phyloP scores from a whole-genome alignment of 2,888 invertebrate genomes.

The Cataglyphis cursor region DNA sequence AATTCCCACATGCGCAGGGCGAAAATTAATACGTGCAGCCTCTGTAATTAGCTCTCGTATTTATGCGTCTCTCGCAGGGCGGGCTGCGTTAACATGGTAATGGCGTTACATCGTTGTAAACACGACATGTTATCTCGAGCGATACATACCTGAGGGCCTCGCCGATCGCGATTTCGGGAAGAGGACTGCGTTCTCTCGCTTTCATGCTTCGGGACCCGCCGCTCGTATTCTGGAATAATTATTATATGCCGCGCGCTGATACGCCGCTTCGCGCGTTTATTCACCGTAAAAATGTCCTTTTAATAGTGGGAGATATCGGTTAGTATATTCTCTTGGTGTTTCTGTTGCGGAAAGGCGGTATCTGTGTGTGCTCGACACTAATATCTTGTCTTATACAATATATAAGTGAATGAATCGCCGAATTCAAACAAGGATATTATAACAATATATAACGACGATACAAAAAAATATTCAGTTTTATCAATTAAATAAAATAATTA shows the following conservation, averaged over 20 bases:
- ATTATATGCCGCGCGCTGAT: slow-evolving; percentile 26
- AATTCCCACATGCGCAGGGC: slow-evolving; percentile 61
- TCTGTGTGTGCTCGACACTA: slow-evolving; percentile 1
- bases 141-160: slow-evolving; percentile 46
- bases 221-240: slow-evolving; percentile 56
- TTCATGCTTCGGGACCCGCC: not conserved
- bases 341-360: slow-evolving; percentile 4
- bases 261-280: not conserved
- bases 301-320: slow-evolving; percentile 41
- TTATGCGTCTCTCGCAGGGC: slow-evolving; percentile 75
- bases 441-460: not conserved
- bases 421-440: slow-evolving; percentile 2
- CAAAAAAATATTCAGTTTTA: not conserved
- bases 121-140: slow-evolving; percentile 75
- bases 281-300: slow-evolving; percentile 36
- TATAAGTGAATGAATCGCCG: slow-evolving; percentile 19
- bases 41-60: slow-evolving; percentile 78
- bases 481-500: not conserved
- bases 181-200: slow-evolving; percentile 24
- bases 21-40: slow-evolving; percentile 76
- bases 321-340: slow-evolving; percentile 7
- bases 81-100: slow-evolving; percentile 77
- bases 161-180: slow-evolving; percentile 51
- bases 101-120: slow-evolving; percentile 77
- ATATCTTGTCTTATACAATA: not conserved